Percentiles rank a stretch among this genome's conserved stretches.
phyloP scores from a whole-genome alignment of 2,113 vertebrate species.

The Pavo muticus region DNA sequence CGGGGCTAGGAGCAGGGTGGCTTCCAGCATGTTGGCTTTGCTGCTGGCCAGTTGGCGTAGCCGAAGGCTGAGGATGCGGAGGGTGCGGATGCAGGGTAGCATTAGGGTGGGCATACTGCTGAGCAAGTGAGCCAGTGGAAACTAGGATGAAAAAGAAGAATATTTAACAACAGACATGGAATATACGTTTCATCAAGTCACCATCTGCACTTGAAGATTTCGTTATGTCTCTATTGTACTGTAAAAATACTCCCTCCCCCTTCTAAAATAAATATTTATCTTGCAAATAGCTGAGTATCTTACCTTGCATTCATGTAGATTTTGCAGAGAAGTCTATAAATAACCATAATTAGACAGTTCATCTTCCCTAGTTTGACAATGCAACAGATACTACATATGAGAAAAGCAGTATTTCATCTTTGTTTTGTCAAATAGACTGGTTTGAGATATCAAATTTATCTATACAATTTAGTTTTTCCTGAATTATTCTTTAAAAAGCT shows the following conservation, averaged over 20 bases:
- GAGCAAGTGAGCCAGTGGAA: conserved; percentile 93
- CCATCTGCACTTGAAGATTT: background rate
- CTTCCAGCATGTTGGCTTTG: conserved; percentile 92
- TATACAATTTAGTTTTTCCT: conserved; percentile 53
- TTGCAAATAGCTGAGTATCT: conserved; percentile 58
- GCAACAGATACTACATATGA: conserved; percentile 33
- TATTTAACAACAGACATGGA: background rate
- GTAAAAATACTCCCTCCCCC: conserved; percentile 40
- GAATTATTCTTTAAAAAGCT: conserved; percentile 29
- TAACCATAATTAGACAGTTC: conserved; percentile 71
- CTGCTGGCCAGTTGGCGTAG: conserved; percentile 95
- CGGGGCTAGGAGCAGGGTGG: conserved; percentile 96
- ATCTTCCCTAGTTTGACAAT: conserved; percentile 63
- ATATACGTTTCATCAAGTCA: background rate
- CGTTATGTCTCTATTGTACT: background rate
- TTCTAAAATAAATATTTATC: conserved; percentile 43
- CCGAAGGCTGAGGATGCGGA: conserved; percentile 95
- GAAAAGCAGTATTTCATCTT: conserved; percentile 54
- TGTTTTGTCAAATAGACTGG: conserved; percentile 32
- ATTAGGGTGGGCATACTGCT: conserved; percentile 94
- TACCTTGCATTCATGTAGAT: conserved; percentile 68
- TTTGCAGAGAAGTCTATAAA: conserved; percentile 70
- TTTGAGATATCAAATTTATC: conserved; percentile 24
- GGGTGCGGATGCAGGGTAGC: conserved; percentile 92
- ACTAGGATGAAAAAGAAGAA: conserved; percentile 79